Percentiles rank a stretch among this genome's conserved stretches.
Evolutionary conservation across 2,113 vertebrate species (phyloP).

Genomic region (Hyla sarda): DNA sequence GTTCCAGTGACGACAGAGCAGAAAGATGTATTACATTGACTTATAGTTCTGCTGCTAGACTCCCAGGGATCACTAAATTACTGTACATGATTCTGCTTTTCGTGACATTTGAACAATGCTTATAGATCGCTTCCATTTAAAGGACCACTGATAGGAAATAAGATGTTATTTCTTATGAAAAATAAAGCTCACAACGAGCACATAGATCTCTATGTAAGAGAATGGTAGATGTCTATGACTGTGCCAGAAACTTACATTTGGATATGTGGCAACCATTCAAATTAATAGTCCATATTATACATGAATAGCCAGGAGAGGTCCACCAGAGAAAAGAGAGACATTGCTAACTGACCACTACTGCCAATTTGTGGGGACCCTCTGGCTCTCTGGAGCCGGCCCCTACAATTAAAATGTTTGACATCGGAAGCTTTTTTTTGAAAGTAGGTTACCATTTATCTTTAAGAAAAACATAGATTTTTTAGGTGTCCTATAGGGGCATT

Average conservation of each 20-base stretch:
- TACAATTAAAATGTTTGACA: too few relatives aligned
- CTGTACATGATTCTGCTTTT: constrained; percentile 56
- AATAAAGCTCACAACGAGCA: background rate
- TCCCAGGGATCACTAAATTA: constrained; percentile 61
- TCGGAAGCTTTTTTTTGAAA: too few relatives aligned
- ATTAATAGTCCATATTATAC: background rate
- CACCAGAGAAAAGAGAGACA: too few relatives aligned
- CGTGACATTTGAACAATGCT: constrained; percentile 57
- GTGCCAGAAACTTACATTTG: background rate
- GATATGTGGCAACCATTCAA: background rate
- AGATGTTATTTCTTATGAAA: constrained; percentile 46
- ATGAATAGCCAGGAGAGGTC: too few relatives aligned
- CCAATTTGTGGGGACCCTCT: too few relatives aligned
- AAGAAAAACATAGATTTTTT: too few relatives aligned
- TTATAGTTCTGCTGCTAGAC: constrained; percentile 20
- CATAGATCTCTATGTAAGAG: background rate
- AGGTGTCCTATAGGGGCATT: too few relatives aligned
- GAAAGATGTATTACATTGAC: constrained; percentile 55
- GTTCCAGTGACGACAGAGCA: constrained; percentile 36
- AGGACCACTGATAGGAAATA: constrained; percentile 47
- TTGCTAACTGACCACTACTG: too few relatives aligned
- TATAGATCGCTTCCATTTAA: constrained; percentile 58
- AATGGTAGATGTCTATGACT: constrained; percentile 5
- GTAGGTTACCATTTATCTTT: too few relatives aligned
- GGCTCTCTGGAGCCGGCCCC: too few relatives aligned